Evolutionary conservation across 2,797 vertebrate genomes (phyloP).

Genomic region (Pseudochirops corinnae): DNA sequence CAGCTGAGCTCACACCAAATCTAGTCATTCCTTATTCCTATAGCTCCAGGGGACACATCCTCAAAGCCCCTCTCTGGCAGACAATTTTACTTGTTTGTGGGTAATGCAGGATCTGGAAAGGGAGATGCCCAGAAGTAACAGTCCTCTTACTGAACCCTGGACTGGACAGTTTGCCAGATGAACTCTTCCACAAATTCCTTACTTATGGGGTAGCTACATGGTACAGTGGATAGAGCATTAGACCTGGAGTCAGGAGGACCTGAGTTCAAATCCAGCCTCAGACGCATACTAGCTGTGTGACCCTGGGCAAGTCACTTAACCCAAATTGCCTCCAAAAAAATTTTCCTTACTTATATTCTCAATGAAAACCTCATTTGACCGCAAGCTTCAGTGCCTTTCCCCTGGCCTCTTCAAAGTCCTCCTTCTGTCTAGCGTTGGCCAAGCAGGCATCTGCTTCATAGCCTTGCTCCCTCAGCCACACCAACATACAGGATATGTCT

Average conservation of each 20-base stretch:
- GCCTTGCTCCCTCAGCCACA: not conserved
- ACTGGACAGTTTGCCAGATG: slow-evolving; percentile 94
- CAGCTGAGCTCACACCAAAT: slow-evolving; percentile 96
- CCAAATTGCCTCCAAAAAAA: not conserved
- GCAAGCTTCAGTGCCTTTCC: slow-evolving; percentile 92
- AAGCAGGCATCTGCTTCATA: not conserved
- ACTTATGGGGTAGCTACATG: slow-evolving; percentile 79
- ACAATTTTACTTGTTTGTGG: slow-evolving; percentile 91
- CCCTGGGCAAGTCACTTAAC: not conserved
- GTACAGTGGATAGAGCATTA: not conserved
- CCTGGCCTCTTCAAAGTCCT: slow-evolving; percentile 93
- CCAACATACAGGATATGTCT: not conserved
- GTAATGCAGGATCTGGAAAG: slow-evolving; percentile 96
- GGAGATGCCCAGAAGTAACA: slow-evolving; percentile 94
- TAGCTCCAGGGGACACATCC: slow-evolving; percentile 94
- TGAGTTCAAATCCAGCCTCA: not conserved
- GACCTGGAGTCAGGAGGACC: not conserved
- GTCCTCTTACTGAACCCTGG: slow-evolving; percentile 93
- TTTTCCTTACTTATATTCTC: slow-evolving; percentile 89
- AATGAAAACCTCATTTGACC: slow-evolving; percentile 96
- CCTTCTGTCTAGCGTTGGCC: slow-evolving; percentile 96
- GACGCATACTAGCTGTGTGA: not conserved
- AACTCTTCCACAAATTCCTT: slow-evolving; percentile 94
- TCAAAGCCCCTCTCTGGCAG: slow-evolving; percentile 87
- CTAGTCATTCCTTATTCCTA: slow-evolving; percentile 93